These are phyloP conservation scores for Masticophis lateralis DNA, from an alignment of 2,797 vertebrate species.

Conservation along the genomic window DNA sequence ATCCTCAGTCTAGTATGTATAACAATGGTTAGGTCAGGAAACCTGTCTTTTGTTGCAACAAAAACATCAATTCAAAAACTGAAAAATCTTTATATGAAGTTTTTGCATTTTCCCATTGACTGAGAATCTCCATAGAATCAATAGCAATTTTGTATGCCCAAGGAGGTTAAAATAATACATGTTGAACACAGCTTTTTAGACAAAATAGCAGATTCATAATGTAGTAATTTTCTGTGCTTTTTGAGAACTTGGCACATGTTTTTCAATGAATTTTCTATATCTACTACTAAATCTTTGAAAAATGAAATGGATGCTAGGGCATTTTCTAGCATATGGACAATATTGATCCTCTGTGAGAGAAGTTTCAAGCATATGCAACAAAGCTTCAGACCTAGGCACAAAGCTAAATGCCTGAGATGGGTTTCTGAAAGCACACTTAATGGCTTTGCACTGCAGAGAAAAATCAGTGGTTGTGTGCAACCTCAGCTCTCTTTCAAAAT, in stretches of 20 bases:
- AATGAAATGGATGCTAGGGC: not conserved
- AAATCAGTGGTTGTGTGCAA: not conserved
- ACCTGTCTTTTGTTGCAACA: not conserved
- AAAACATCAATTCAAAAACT: not conserved
- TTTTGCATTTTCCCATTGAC: not conserved
- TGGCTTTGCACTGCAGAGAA: not conserved
- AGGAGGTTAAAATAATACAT: not conserved
- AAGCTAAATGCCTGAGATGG: not conserved
- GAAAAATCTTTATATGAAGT: not conserved
- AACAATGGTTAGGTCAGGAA: not conserved
- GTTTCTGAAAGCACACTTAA: not conserved
- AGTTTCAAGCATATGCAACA: too few relatives aligned
- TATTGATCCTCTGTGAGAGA: not conserved
- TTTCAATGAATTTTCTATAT: not conserved
- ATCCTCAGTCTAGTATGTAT: not conserved
- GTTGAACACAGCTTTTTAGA: not conserved
- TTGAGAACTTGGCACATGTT: not conserved
- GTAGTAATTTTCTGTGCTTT: not conserved
- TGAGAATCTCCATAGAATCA: not conserved
- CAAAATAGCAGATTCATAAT: not conserved
- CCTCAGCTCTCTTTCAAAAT: not conserved
- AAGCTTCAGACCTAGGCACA: not conserved
- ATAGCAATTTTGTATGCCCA: not conserved
- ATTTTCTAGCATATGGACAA: not conserved
- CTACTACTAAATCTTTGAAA: not conserved